These are phyloP conservation scores for Dolichopus griseipennis DNA, from an alignment of 2,888 invertebrate species.

Conservation along the genomic window DNA sequence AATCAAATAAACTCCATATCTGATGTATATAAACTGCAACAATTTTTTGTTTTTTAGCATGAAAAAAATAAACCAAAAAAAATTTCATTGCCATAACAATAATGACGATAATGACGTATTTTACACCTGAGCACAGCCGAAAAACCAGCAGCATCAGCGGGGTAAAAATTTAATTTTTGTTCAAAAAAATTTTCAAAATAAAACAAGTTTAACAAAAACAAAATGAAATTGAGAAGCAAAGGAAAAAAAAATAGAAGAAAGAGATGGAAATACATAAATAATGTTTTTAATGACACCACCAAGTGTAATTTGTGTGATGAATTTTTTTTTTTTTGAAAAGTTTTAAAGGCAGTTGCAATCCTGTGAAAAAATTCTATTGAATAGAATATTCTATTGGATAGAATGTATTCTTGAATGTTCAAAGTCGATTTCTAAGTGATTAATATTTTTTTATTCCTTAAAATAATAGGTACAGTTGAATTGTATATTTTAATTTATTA, in stretches of 20 bases:
- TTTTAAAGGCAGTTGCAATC: background rate
- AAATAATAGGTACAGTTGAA: too few relatives aligned
- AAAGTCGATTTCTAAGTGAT: too few relatives aligned
- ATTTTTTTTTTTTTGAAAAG: background rate
- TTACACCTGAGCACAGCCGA: background rate
- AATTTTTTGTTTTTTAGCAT: background rate
- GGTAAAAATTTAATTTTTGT: too few relatives aligned
- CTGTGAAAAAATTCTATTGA: too few relatives aligned
- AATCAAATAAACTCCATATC: background rate
- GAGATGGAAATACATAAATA: too few relatives aligned
- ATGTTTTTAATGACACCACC: background rate
- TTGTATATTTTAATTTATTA: too few relatives aligned
- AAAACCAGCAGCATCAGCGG: too few relatives aligned
- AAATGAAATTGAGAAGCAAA: background rate
- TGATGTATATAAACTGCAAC: background rate
- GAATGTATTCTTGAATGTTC: too few relatives aligned
- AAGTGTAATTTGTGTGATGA: constrained; percentile 3
- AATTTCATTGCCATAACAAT: background rate
- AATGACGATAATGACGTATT: background rate
- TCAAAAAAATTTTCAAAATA: background rate
- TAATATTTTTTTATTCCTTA: too few relatives aligned
- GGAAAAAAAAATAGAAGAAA: background rate
- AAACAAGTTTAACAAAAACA: background rate
- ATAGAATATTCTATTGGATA: too few relatives aligned
- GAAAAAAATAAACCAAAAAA: too few relatives aligned